Evolutionary conservation across 2,888 invertebrate genomes (phyloP), one percentile per base, ranked within the genome.

Genomic region (Hyalella azteca): DNA sequence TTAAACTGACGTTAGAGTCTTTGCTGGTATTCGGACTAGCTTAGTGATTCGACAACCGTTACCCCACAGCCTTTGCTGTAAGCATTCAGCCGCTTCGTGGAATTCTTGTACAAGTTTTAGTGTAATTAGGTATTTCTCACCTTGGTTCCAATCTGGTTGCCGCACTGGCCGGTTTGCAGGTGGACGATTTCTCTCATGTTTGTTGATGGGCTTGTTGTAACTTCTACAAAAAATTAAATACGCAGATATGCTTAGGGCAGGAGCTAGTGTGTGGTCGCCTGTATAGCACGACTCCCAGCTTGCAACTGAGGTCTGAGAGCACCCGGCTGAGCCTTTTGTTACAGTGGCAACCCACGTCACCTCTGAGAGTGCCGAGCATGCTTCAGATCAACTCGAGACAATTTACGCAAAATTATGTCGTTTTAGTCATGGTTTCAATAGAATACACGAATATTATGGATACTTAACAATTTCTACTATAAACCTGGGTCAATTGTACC

Each of bases 71-170:
- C n/a, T n/a, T n/a, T n/a, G n/a, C n/a, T n/a, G n/a, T n/a, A n/a
- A n/a, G n/a, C n/a, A n/a, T 22, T 1, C 22, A 29, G 26, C 13
- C 29, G 26, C 26, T 54, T 11, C 26, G 29, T 22, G 54, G 13
- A 49, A 22, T 49, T 49, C 49, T 26, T 22, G 22, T 2, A 22
- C 11, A 22, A 4, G 54, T 26, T 3, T 11, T 11, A n/a, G 5
- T 49, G 29, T 54, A 54, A 26, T 9, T 11, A 4, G 54, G 49
- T 49, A 9, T n/a, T 49, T 54, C 81, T 83, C 75, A 83, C 83
- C 81, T 83, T 83, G n/a, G 83, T 83, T 50, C 83, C 83, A 41
- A 83, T 83, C 83, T 83, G 83, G 81, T 83, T 83, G 73, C 83
- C 83, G 77, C 83, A 83, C 78, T 83, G 83, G 81, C 83, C 83